A percentile compares a stretch with the other conserved stretches of the same genome.
Evolutionary conservation across 2,888 invertebrate genomes (phyloP).

Genomic region (Acrobasis suavella): DNA sequence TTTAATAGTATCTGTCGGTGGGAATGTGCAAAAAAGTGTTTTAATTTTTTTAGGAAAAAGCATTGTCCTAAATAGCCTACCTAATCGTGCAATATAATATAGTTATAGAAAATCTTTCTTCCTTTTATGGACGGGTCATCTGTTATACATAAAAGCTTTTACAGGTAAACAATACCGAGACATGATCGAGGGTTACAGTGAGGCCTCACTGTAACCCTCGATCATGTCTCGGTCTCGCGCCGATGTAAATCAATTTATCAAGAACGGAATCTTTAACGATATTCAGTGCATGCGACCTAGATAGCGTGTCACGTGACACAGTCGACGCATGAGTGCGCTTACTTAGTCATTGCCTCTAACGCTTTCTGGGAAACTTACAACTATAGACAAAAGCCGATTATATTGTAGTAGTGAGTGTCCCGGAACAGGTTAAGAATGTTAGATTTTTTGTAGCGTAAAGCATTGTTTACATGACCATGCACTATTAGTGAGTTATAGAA

Average conservation of each 20-base stretch:
- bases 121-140: not conserved
- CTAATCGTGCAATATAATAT: too few relatives aligned
- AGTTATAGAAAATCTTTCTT: not conserved
- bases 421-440: too few relatives aligned
- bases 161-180: not conserved
- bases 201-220: not conserved
- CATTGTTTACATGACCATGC: too few relatives aligned
- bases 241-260: conserved; percentile 12
- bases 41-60: too few relatives aligned
- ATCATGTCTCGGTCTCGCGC: not conserved
- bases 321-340: conserved; percentile 3
- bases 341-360: not conserved
- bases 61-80: too few relatives aligned
- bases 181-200: too few relatives aligned
- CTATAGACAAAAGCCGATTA: too few relatives aligned
- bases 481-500: not conserved
- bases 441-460: too few relatives aligned
- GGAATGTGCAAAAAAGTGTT: too few relatives aligned
- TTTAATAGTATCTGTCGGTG: too few relatives aligned
- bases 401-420: too few relatives aligned
- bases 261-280: not conserved
- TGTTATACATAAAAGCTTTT: not conserved
- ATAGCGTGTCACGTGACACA: not conserved
- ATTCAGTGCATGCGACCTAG: conserved; percentile 8
- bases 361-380: too few relatives aligned